phyloP scores from a whole-genome alignment of 1,140 invertebrate species.

The Panulirus ornatus region DNA sequence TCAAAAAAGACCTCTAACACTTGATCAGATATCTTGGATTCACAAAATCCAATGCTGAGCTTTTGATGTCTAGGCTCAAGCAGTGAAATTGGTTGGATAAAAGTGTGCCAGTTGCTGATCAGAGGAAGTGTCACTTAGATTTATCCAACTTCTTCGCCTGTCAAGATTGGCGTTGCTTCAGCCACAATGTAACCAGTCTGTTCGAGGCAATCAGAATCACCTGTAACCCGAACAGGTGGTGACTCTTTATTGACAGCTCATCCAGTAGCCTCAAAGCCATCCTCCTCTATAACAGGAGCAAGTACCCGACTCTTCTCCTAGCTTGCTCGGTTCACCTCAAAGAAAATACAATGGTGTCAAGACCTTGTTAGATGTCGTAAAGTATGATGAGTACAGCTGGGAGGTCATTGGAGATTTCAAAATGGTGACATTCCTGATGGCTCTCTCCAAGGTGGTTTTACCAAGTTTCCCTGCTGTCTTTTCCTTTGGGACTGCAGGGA shows the following conservation, averaged over 20 bases:
- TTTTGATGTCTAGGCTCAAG: not conserved
- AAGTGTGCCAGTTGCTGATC: not conserved
- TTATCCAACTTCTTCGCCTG: not conserved
- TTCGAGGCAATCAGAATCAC: conserved; percentile 11
- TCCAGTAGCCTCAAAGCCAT: not conserved
- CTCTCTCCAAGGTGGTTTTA: too few species aligned
- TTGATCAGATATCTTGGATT: conserved; percentile 1
- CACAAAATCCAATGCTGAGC: not conserved
- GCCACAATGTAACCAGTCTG: not conserved
- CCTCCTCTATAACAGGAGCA: not conserved
- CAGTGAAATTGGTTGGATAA: conserved; percentile 2
- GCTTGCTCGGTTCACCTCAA: too few species aligned
- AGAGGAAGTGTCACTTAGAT: not conserved
- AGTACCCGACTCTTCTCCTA: not conserved
- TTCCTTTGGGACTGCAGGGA: too few species aligned
- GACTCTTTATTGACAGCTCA: conserved; percentile 18
- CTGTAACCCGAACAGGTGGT: not conserved
- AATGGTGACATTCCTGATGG: too few species aligned
- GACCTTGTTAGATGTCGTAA: too few species aligned
- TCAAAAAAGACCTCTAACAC: too few species aligned
- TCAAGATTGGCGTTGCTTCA: conserved; percentile 1
- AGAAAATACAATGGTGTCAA: too few species aligned
- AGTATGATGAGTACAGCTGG: too few species aligned
- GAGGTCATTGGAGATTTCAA: too few species aligned
- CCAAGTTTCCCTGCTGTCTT: too few species aligned